Percentiles rank a stretch among this genome's conserved stretches.
Conservation (phyloP, 1,140 invertebrate genomes). For the Aphis gossypii region DNA sequence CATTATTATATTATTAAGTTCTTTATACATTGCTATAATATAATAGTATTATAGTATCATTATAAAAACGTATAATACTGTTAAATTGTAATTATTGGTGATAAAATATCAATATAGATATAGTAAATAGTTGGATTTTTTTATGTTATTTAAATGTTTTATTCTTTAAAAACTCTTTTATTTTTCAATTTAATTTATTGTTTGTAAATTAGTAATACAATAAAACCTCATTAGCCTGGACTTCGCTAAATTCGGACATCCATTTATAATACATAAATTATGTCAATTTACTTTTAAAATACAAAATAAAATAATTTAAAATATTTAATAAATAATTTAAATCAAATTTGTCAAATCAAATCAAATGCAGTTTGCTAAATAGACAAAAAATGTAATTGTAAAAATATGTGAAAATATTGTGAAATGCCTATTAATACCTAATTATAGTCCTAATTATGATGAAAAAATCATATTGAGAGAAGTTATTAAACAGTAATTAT, state of each 20-base stretch:
- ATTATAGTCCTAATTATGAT: accelerated
- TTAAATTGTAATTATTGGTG: neutral
- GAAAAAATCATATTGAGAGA: neutral
- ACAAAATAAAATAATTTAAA: neutral
- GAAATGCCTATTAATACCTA: neutral
- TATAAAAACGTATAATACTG: neutral
- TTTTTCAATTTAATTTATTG: neutral
- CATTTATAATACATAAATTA: too few relatives aligned
- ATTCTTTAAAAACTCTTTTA: neutral
- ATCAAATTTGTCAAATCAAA: too few relatives aligned
- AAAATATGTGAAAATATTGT: neutral
- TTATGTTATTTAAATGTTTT: neutral
- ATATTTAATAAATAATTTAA: neutral
- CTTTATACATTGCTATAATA: neutral
- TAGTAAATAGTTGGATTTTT: neutral
- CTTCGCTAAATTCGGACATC: too few relatives aligned
- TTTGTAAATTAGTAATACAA: neutral
- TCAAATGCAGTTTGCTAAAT: neutral
- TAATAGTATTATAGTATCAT: neutral
- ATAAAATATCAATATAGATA: neutral
- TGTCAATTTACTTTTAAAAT: neutral
- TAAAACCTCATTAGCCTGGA: too few relatives aligned
- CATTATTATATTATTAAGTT: neutral
- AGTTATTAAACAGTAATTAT: neutral
- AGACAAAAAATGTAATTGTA: neutral